Base-by-base conservation (phyloP, 1,140 invertebrate species). In the Epicauta chinensis region DNA sequence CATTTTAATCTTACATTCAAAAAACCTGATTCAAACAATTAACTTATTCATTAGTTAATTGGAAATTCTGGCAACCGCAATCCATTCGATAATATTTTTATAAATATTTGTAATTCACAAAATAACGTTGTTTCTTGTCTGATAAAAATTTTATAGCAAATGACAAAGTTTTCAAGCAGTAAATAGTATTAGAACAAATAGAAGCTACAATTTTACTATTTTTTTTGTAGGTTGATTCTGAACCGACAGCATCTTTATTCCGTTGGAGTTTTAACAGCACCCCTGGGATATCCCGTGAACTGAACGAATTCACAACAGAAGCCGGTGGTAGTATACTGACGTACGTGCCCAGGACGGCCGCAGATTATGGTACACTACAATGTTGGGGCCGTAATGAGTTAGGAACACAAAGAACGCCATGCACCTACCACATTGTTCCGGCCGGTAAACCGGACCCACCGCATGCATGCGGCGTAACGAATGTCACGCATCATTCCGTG, bases 241-340 rank as follows among this genome's bases (percentile, higher is more conserved):
- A 81, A 60, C 80, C 80, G 3, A 41, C 66, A 11, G 72, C 73
- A 15, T 62, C 74, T 36, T 66, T 71, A 40, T 81, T 79, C 62
- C 68, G 71, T n/a, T 81, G 80, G 80, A 73, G 70, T 48, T 81
- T 81, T 63, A 81, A 81, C 67, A 79, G 75, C 59, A 77, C 78
- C 10, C 74, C 74, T 2, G 72, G 71, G 23, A 63, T 66, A 49
- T 70, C 64, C 4, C 51, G 54, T 29, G 65, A 67, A 34, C 46
- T 73, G 42, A 71, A 46, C 40, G 70, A 66, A 60, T 67, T 55
- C 44, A 67, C 57, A 58, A 63, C 53, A 31, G 66, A 63, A 43
- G 59, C 48, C 15, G 64, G 56, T 12, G 63, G 64, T 14, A 76
- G 74, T 56, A 62, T 71, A 5, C 65, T 77, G 11, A 72, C 71